These are phyloP conservation scores for Cygnus atratus DNA, from an alignment of 2,113 vertebrate genomes.

Conservation along the genomic window DNA sequence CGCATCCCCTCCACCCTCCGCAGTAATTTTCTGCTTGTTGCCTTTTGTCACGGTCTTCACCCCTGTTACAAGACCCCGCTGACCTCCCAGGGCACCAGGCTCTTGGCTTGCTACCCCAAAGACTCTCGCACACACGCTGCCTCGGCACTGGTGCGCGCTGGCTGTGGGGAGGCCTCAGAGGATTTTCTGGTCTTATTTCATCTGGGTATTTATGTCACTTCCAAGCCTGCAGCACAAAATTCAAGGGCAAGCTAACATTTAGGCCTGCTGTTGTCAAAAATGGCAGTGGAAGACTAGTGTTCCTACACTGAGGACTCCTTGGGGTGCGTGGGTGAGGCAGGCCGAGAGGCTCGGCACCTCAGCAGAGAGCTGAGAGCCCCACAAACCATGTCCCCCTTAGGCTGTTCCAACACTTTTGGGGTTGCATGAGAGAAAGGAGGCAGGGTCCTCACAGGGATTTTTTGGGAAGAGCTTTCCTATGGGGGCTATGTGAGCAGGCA, in stretches of 20 bases:
- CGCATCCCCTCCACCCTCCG: neutral
- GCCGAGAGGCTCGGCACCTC: neutral
- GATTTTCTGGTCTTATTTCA: neutral
- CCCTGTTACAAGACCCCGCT: neutral
- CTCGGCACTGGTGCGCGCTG: neutral
- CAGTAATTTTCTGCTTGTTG: neutral
- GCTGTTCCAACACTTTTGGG: neutral
- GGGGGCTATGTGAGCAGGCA: neutral
- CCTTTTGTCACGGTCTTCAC: neutral
- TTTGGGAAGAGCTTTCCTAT: neutral
- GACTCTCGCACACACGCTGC: neutral
- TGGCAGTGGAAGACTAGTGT: neutral
- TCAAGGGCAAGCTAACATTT: neutral
- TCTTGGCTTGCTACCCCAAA: neutral
- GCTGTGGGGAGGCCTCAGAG: neutral
- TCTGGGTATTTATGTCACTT: neutral
- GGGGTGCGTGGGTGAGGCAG: neutral
- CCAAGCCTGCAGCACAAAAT: neutral
- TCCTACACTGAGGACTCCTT: neutral
- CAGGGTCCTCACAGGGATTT: too few species aligned
- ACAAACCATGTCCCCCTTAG: neutral
- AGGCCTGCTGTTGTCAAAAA: accelerated
- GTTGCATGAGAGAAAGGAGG: neutral
- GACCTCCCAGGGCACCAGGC: neutral
- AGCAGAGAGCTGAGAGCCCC: neutral